Evolutionary conservation across 2,888 invertebrate species (phyloP), one percentile per base, ranked within the genome.

Genomic region (Orthonychiurus folsomi): DNA sequence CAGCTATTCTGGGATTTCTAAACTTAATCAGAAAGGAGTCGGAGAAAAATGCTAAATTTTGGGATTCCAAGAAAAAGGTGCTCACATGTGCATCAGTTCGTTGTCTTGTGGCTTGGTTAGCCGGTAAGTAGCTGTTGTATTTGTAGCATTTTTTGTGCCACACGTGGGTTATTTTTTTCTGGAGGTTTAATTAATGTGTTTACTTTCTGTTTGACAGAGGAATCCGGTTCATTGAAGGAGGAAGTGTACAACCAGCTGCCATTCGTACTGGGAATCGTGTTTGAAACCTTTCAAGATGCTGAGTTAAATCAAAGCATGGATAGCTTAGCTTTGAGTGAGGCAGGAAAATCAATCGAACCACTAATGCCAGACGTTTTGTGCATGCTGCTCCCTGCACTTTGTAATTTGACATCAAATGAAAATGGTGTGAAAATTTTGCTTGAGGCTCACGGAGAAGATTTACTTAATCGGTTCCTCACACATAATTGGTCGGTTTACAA

Each of bases 371-470:
- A 93, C 77, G 80, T 92, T 56, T 77, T 94, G 21, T 82, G 92
- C 60, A 81, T 93, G 50, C 83, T 94, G 80, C 79, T 94, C 64
- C 93, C 94, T 1, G 92, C 91, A 1, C 78, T 94, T 2, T 94
- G 93, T 74, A 92, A 94, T 77, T 82, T 95, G 71, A 87, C 91
- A 47, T 90, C 93, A 24, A 94, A 94, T 79, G 93, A 94, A 73
- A 85, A 87, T 72, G 73, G 73, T 56, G 71, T 71, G 47, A 53
- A 66, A 3, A 71, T 71, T 62, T 60, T 73, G 1, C 56, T 73
- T 20, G 71, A 71, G 48, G 65, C 71, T 0, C 67, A 89, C 75
- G 85, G 89, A 78, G 91, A 91, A 74, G 87, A 89, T 76, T 84
- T 88, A 26, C 78, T 92, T 1, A 84, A 86, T 75, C 89, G 91